Evolutionary conservation across 2,888 invertebrate genomes (phyloP).

Genomic region (Lochmaea crataegi): DNA sequence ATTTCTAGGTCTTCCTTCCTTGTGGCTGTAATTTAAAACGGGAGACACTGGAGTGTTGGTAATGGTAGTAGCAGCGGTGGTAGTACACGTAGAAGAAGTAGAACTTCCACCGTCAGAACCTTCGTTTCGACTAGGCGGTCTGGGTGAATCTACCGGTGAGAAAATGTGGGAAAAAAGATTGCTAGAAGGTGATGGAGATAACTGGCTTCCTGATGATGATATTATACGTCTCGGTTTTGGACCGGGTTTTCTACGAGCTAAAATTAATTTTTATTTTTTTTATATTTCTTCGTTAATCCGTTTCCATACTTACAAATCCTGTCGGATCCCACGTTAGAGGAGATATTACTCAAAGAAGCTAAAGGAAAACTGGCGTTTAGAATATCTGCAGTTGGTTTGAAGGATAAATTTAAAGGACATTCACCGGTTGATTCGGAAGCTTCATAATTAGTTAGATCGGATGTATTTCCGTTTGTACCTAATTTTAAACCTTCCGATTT

Average conservation of each 20-base stretch:
- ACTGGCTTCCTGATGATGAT: constrained; percentile 65
- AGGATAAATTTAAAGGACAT: constrained; percentile 84
- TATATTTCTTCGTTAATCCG: no score
- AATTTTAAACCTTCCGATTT: constrained; percentile 86
- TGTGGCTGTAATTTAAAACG: constrained; percentile 56
- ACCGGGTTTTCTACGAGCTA: constrained; percentile 81
- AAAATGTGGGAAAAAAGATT: constrained; percentile 70
- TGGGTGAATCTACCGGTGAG: constrained; percentile 71
- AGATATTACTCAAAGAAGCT: constrained; percentile 72
- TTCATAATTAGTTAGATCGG: constrained; percentile 55
- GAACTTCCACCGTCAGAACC: constrained; percentile 59
- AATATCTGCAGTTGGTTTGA: constrained; percentile 73
- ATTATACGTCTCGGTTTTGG: constrained; percentile 75
- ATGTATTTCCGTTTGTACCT: constrained; percentile 69
- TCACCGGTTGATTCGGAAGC: constrained; percentile 72
- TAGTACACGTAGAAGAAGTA: constrained; percentile 56
- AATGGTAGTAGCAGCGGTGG: constrained; percentile 39
- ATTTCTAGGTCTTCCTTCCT: constrained; percentile 86
- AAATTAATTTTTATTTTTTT: neutral
- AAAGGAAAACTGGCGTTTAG: constrained; percentile 67
- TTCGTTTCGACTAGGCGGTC: constrained; percentile 68
- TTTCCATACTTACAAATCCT: constrained; percentile 67
- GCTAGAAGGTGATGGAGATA: constrained; percentile 67
- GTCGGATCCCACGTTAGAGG: constrained; percentile 65
- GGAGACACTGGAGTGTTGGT: constrained; percentile 43